Conservation (phyloP, 2,797 vertebrate species). For the Lepilemur septentrionalis region DNA sequence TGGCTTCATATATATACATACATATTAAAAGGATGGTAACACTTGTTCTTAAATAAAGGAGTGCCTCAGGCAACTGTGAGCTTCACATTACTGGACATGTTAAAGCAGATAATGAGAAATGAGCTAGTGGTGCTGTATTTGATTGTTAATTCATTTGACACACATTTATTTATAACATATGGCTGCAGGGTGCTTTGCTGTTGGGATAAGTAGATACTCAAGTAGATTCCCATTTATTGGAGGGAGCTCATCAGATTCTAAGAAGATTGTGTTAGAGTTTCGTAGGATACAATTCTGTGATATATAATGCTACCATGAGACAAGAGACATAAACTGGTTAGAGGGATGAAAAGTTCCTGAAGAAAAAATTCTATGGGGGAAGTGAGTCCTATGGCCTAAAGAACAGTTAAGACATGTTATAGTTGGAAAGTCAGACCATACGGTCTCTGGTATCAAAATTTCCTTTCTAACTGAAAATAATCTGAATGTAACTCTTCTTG, state of each 20-base stretch:
- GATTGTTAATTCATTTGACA: background rate
- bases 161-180: background rate
- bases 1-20: background rate
- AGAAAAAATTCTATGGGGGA: background rate
- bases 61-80: background rate
- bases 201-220: background rate
- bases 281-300: background rate
- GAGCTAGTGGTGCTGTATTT: background rate
- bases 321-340: background rate
- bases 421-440: background rate
- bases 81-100: background rate
- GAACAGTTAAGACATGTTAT: background rate
- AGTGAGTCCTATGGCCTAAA: background rate
- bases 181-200: background rate
- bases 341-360: background rate
- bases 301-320: rapidly evolving
- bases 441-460: background rate
- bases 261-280: background rate
- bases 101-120: background rate
- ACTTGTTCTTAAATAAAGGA: background rate
- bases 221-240: background rate
- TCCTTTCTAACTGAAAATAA: background rate
- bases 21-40: background rate
- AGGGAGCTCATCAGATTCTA: rapidly evolving
- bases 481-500: background rate